Base-by-base conservation (phyloP, 2,113 vertebrate species). In the Excalfactoria chinensis region DNA sequence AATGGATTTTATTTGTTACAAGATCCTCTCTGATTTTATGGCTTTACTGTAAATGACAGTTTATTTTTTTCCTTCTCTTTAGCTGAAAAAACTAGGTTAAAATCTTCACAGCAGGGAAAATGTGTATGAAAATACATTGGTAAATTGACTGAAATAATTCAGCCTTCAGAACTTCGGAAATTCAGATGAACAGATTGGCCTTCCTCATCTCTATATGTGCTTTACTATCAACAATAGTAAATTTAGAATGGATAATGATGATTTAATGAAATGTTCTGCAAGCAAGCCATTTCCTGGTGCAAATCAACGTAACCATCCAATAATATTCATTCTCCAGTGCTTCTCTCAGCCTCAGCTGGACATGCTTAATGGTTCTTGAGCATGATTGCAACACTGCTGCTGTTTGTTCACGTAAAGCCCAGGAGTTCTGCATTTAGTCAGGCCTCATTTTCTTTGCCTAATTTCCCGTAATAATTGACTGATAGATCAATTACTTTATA, bases 381-480 rank as follows among this genome's bases (percentile, higher is more conserved):
- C 0, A 0, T 32, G 23, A 69, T 77, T 79, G 25, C 4, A 3
- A 3, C 2, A 2, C 12, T 0, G 0, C 46, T 49, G 64, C 62
- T 84, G 58, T n/a, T 79, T 83, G 41, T 32, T 59, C n/a, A 17
- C 7, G 55, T 68, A 6, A 44, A 87, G 53, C 26, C 28, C 56
- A 83, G 30, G 14, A 2, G 1, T 9, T 32, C n/a, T 46, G 75
- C 7, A 32, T 6, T 80, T 40, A 64, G 30, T 14, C 49, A 85
- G 72, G 35, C 19, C 93, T 83, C 22, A 6, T 70, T 41, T 80
- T 73, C 44, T 83, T 80, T 46, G 15, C 30, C 56, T 49, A 20
- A 73, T 91, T 86, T 83, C 25, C 13, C 16, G 14, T 91, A 44
- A 58, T 69, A 69, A 87, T 56, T 16, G 28, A 59, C 44, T 74